Conservation (phyloP, 2,113 vertebrate species). For the Pagrus major region DNA sequence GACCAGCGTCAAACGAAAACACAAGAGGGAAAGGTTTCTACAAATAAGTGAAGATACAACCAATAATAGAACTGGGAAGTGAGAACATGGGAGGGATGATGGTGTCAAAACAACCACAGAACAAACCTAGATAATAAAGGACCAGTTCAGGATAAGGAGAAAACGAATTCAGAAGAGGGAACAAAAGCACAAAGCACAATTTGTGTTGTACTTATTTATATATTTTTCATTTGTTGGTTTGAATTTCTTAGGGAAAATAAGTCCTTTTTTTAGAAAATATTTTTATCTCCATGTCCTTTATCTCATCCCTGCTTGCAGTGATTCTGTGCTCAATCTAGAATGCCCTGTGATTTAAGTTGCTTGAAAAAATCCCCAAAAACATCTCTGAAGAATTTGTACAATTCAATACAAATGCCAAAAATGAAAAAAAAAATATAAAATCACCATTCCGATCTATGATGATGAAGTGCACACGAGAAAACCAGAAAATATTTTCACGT, state of each 20-base stretch:
- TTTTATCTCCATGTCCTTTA: neutral
- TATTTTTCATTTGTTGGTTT: constrained; percentile 9
- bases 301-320: neutral
- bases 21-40: constrained; percentile 24
- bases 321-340: neutral
- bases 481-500: neutral
- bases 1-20: constrained; percentile 15
- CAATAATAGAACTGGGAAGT: constrained; percentile 39
- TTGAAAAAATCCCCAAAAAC: neutral
- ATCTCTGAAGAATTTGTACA: neutral
- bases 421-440: neutral
- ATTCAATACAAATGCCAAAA: neutral
- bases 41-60: constrained; percentile 40
- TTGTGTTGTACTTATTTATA: neutral
- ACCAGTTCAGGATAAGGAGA: neutral
- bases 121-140: constrained; percentile 29
- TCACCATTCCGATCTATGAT: neutral
- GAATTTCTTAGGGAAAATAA: no score
- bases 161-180: neutral
- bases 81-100: neutral
- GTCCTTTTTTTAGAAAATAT: neutral
- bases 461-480: neutral
- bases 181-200: neutral
- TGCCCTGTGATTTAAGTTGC: neutral
- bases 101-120: constrained; percentile 16